Conservation (phyloP, 2,888 invertebrate genomes). For the Drosophila paranaensis region DNA sequence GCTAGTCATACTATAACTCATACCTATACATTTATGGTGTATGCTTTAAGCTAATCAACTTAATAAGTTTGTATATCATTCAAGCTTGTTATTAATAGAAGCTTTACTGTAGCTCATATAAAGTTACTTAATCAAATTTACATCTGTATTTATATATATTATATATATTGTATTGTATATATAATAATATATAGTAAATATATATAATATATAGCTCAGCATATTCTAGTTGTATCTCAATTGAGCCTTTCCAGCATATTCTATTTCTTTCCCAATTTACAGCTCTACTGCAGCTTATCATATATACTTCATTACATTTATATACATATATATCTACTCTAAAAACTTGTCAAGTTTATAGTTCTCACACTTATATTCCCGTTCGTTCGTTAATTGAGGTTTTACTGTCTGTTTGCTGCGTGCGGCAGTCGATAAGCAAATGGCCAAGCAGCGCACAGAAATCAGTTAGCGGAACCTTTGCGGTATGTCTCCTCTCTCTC, state of each 20-base stretch:
- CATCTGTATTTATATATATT: no score
- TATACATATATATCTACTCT: background rate
- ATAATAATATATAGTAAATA: no score
- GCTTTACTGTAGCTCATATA: background rate
- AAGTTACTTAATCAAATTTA: background rate
- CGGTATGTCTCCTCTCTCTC: background rate
- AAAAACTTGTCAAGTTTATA: background rate
- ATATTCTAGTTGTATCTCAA: no score
- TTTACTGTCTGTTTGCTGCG: slow-evolving; percentile 17
- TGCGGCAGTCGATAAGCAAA: slow-evolving; percentile 46
- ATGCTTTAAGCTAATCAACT: background rate
- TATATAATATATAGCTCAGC: no score
- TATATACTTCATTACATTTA: background rate
- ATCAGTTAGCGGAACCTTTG: slow-evolving; percentile 44
- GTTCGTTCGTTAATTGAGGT: slow-evolving; percentile 1
- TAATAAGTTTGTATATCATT: background rate
- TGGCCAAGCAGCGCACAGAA: slow-evolving; percentile 29
- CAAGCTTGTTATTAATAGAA: background rate
- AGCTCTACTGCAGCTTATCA: background rate
- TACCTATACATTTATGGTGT: no score
- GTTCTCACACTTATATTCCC: background rate
- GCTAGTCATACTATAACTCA: background rate
- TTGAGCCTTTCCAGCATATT: no score
- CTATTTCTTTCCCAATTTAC: no score
- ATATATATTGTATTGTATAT: background rate